Evolutionary conservation across 1,140 invertebrate genomes (phyloP), one percentile per base, ranked within the genome.

Genomic region (Drosophila biarmipes): DNA sequence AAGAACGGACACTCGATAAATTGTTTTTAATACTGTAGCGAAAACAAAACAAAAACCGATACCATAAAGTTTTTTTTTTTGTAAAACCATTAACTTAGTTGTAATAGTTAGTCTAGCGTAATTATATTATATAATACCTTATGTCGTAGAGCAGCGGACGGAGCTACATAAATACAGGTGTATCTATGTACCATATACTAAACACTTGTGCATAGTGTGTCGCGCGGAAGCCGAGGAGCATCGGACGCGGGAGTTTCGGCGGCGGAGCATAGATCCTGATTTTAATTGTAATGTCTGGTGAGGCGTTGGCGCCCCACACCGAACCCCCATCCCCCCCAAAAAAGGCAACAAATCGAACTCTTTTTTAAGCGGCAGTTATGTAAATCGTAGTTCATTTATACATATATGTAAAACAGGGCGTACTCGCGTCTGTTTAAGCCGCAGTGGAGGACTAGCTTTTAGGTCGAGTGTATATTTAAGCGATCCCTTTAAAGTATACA

Each of bases 61-160:
- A 62, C 19, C 40, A 15, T 40, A 66, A 17, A 6, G 34, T 62
- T 79, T 87, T 86, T 86, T 24, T 86, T 86, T 87, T 67, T 80
- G 61, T 55, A 76, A 54, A 72, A 79, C 59, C 61, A 82, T 89
- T 82, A 82, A 81, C 80, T 62, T 76, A 89, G 86, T 86, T 80
- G 35, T 87, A 87, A 89, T 59, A 71, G 66, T 72, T 87, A 81
- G 57, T 75, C 66, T 86, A 86, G 81, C 74, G 57, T 86, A 87
- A 87, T 82, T 74, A 54, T 74, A 54, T 73, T 45, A 45, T 45
- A 38, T 58, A 38, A 38, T 48, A 58, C 48, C 34, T 12, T 61
- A 63, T 49, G 63, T 63, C 27, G 1, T 63, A 66, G 62, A 31
- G 21, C 66, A 45, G 49, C 34, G 17, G 21, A 69, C 38, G 46